Evolutionary conservation across 2,113 vertebrate species (phyloP).

Genomic region (Lichenostomus cassidix): DNA sequence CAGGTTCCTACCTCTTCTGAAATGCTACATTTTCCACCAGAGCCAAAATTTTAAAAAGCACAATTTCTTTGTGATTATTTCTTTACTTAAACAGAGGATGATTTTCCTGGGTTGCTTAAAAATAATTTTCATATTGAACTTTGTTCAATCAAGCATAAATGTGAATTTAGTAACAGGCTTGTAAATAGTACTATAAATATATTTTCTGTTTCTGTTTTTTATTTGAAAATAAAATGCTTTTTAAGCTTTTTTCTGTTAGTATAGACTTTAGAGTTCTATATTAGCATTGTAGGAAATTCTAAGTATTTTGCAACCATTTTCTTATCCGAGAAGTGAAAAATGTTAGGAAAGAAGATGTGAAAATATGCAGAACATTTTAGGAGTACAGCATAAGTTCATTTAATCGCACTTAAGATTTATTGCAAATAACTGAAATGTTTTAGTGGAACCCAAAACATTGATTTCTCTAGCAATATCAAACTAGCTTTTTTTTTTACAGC

Average conservation of each 20-base stretch:
- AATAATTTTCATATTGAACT: not conserved
- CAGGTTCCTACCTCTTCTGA: not conserved
- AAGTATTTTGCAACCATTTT: not conserved
- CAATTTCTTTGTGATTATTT: not conserved
- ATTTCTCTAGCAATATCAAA: not conserved
- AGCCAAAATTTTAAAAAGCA: not conserved
- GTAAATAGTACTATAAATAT: slow-evolving; percentile 17
- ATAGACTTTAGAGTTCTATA: not conserved
- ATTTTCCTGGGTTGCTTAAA: not conserved
- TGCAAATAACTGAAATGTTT: not conserved
- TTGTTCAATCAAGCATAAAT: not conserved
- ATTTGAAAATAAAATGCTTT: not conserved
- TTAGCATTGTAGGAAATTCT: not conserved
- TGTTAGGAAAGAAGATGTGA: not conserved
- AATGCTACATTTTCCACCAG: not conserved
- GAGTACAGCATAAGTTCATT: not conserved
- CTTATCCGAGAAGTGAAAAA: not conserved
- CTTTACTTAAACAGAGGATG: not conserved
- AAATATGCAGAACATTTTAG: not conserved
- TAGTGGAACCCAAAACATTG: not conserved
- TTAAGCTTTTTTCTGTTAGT: not conserved
- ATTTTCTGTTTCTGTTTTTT: not conserved
- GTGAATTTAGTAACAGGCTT: not conserved
- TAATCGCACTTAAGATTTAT: not conserved
- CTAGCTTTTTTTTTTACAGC: not conserved